Evolutionary conservation across 1,140 invertebrate species (phyloP).

Genomic region (Himalopsyche phryganea): DNA sequence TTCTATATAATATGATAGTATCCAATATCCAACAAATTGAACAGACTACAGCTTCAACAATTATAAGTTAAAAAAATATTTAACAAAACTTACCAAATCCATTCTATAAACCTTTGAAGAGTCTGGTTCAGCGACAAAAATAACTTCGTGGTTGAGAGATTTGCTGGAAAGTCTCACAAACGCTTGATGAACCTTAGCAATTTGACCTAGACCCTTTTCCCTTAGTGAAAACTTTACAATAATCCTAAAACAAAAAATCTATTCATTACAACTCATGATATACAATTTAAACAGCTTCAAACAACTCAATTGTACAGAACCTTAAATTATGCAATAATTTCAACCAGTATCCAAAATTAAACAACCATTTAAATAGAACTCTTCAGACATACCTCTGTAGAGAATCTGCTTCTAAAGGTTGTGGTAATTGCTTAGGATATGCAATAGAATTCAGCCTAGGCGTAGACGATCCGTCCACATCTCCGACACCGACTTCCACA

Average conservation of each 20-base stretch:
- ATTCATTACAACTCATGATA: too few species aligned
- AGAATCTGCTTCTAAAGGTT: conserved; percentile 75
- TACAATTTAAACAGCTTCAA: too few species aligned
- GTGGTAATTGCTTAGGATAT: conserved; percentile 67
- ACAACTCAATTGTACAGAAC: too few species aligned
- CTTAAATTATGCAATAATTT: too few species aligned
- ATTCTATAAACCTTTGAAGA: conserved; percentile 81
- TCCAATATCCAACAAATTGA: too few species aligned
- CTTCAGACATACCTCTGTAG: conserved; percentile 69
- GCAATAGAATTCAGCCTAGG: conserved; percentile 72
- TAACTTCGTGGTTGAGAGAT: conserved; percentile 74
- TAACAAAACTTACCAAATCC: conserved; percentile 74
- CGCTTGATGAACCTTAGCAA: conserved; percentile 84
- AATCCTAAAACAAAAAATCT: conserved; percentile 47
- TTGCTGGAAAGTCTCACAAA: conserved; percentile 77
- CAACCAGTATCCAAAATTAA: too few species aligned
- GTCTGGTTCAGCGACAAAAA: conserved; percentile 92
- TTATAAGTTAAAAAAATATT: too few species aligned
- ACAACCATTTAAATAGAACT: neutral
- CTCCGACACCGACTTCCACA: conserved; percentile 84
- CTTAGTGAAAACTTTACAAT: conserved; percentile 77
- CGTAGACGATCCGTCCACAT: conserved; percentile 82
- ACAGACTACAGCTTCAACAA: too few species aligned
- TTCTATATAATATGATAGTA: too few species aligned
- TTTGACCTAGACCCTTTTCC: conserved; percentile 65